Percentiles rank a stretch among this genome's conserved stretches.
These are phyloP conservation scores for Eutolmus rufibarbis DNA, from an alignment of 2,888 invertebrate species.

Conservation along the genomic window DNA sequence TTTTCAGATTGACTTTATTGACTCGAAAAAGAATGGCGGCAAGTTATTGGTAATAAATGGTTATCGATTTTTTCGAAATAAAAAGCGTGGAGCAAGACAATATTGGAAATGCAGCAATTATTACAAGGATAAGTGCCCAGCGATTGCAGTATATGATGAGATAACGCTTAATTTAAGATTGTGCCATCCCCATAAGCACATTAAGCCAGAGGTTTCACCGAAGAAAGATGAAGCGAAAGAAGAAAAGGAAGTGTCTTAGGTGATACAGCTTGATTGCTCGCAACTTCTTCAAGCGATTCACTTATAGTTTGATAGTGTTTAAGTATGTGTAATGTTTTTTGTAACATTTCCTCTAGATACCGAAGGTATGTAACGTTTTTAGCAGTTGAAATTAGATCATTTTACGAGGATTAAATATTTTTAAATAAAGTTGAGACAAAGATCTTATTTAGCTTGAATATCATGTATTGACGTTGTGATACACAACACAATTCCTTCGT, in stretches of 20 bases:
- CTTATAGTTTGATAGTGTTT: not conserved
- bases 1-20: conserved; percentile 61
- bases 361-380: not conserved
- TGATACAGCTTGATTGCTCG: not conserved
- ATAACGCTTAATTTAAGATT: conserved; percentile 57
- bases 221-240: conserved; percentile 55
- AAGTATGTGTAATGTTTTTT: not conserved
- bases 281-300: not conserved
- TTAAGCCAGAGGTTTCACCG: conserved; percentile 55
- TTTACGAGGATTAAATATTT: not conserved
- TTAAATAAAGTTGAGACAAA: not conserved
- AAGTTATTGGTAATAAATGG: conserved; percentile 62
- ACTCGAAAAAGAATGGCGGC: conserved; percentile 63
- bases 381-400: not conserved
- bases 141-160: conserved; percentile 62
- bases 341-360: not conserved
- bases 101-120: conserved; percentile 64
- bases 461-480: not conserved
- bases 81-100: conserved; percentile 60
- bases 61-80: conserved; percentile 62
- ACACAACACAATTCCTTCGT: not conserved
- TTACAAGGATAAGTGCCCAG: conserved; percentile 62
- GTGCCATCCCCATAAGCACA: conserved; percentile 62
- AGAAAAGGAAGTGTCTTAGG: not conserved
- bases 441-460: not conserved